Base-by-base conservation (phyloP, 2,888 invertebrate genomes). In the Pammene aurita region DNA sequence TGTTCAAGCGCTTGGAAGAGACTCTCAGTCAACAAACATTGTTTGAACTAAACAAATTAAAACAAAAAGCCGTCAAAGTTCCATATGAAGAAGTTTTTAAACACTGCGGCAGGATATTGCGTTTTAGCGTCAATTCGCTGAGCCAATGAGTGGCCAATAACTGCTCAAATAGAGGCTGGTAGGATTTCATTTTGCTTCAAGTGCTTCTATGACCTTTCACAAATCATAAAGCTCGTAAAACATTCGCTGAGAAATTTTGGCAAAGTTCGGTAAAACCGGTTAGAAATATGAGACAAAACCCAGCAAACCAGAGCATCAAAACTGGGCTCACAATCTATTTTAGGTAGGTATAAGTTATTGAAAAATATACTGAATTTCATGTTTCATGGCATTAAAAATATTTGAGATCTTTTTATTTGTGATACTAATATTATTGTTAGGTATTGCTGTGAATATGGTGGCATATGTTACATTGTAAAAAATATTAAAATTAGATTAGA, bases 121-220 rank as follows among this genome's bases (percentile, higher is more conserved):
- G 80, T 81, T 86, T 84, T 80, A 84, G 81, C 81, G 81, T 80
- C 84, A 81, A 84, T 85, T 82, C 84, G 80, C 78, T 77, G 82
- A 81, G 82, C 81, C 58, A 62, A 63, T 71, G 81, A 90, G 89
- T 85, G 87, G 87, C 77, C 88, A 89, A 90, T 89, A 90, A 84
- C 87, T 80, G 78, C 76, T 77, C 75, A 78, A 80, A 80, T 76
- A 77, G 75, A 74, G 72, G 74, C 74, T 73, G 73, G 56, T 63
- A 65, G 64, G 69, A 69, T 69, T 69, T 69, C 64, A 69, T 69
- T 69, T 69, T 54, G 69, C 58, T 42, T 67, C 64, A 64, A 71
- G 64, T 65, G 54, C 61, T 65, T 67, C 69, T 66, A 63, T 55
- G 57, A 66, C 65, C 67, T 70, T 67, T 67, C 73, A 71, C 71